A percentile compares a stretch with the other conserved stretches of the same genome.
phyloP scores from a whole-genome alignment of 2,797 vertebrate species.

The Graptemys geographica region DNA sequence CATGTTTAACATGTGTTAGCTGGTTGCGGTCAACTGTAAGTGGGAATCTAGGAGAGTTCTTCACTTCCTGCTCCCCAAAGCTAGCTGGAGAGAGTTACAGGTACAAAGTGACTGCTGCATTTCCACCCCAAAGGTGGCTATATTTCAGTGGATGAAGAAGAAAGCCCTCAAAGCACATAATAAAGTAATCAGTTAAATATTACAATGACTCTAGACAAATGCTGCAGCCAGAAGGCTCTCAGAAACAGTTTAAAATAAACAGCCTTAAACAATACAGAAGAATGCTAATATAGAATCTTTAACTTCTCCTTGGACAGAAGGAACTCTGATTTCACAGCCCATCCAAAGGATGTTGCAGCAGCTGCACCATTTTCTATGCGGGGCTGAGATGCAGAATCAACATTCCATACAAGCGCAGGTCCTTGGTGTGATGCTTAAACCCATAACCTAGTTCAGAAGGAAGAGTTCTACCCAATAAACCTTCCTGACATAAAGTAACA shows the following conservation, averaged over 20 bases:
- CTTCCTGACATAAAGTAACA: conserved; percentile 65
- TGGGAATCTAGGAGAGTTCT: background rate
- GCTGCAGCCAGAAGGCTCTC: background rate
- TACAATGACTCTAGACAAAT: background rate
- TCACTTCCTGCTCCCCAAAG: background rate
- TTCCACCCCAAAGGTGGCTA: background rate
- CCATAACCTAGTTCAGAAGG: conserved; percentile 46
- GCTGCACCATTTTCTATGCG: background rate
- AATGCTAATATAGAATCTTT: rapidly evolving
- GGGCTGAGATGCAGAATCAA: background rate
- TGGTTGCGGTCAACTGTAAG: too few species aligned
- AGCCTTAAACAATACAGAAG: background rate
- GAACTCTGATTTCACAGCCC: too few species aligned
- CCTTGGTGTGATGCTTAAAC: conserved; percentile 1
- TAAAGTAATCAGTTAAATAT: background rate
- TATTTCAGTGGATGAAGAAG: background rate
- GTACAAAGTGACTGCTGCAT: rapidly evolving
- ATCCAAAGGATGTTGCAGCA: background rate
- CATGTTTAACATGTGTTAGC: rapidly evolving
- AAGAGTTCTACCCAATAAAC: conserved; percentile 56
- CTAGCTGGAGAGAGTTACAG: background rate
- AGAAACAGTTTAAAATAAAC: background rate
- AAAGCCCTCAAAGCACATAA: background rate
- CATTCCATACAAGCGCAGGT: background rate
- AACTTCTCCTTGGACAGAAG: background rate